Percentiles rank a stretch among this genome's conserved stretches.
Conservation (phyloP, 1,140 invertebrate species). For the Akabosia matsudoensis region DNA sequence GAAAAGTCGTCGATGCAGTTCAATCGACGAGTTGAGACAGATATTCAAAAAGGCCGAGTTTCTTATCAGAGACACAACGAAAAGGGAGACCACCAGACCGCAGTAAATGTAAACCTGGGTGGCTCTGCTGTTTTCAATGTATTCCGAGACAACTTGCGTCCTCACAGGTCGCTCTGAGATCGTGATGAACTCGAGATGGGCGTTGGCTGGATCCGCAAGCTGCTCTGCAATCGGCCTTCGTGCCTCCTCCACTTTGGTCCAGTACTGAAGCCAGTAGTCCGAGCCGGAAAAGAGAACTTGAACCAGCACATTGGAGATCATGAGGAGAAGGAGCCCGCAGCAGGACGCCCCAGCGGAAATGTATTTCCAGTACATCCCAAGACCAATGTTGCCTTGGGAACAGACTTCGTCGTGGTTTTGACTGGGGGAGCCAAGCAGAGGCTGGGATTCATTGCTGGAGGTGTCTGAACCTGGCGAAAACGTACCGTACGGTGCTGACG, state of each 20-base stretch:
- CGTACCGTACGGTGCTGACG: too few relatives aligned
- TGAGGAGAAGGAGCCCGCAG: slow-evolving; percentile 47
- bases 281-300: slow-evolving; percentile 55
- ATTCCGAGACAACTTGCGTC: background rate
- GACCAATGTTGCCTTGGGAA: background rate
- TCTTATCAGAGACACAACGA: slow-evolving; percentile 47
- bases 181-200: background rate
- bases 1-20: slow-evolving; percentile 80
- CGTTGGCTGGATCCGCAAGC: background rate
- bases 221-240: background rate
- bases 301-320: slow-evolving; percentile 51
- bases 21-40: slow-evolving; percentile 72
- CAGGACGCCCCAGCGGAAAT: slow-evolving; percentile 52
- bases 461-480: too few relatives aligned
- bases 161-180: background rate
- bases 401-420: background rate
- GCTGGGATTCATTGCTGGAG: background rate
- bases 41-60: slow-evolving; percentile 67
- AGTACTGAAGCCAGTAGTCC: slow-evolving; percentile 63
- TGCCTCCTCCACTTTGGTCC: slow-evolving; percentile 44
- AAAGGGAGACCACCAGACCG: slow-evolving; percentile 36
- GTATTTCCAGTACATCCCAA: slow-evolving; percentile 52
- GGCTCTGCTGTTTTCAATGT: background rate
- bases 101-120: slow-evolving; percentile 28
- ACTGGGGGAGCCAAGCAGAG: slow-evolving; percentile 16